Conservation (phyloP, 2,888 invertebrate species). For the Crioceris asparagi region DNA sequence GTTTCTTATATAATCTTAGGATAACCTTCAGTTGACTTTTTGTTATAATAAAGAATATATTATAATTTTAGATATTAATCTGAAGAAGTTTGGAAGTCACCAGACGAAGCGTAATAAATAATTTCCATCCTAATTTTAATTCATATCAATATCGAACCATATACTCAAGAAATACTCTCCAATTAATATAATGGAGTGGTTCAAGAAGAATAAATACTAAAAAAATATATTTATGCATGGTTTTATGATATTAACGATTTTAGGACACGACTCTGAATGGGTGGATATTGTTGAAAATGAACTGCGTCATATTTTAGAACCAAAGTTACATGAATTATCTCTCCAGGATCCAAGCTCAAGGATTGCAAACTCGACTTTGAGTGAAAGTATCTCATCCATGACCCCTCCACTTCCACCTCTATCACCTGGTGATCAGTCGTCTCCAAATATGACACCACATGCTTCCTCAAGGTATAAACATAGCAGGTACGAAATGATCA, state of each 20-base stretch:
- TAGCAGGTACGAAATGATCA: slow-evolving; percentile 33
- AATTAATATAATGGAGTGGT: too few relatives aligned
- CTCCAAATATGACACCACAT: slow-evolving; percentile 38
- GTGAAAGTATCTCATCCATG: slow-evolving; percentile 58
- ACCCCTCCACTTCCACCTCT: slow-evolving; percentile 70
- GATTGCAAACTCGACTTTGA: slow-evolving; percentile 55
- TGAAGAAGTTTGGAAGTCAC: too few relatives aligned
- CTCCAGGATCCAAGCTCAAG: slow-evolving; percentile 42
- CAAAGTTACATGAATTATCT: slow-evolving; percentile 54
- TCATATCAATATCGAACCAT: too few relatives aligned
- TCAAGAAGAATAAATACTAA: too few relatives aligned
- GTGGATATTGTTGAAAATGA: slow-evolving; percentile 73
- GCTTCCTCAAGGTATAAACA: slow-evolving; percentile 39
- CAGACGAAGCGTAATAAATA: too few relatives aligned
- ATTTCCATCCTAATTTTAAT: too few relatives aligned
- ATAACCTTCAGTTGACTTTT: too few relatives aligned
- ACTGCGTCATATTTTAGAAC: slow-evolving; percentile 64
- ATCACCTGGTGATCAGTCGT: slow-evolving; percentile 52
- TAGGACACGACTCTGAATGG: slow-evolving; percentile 64
- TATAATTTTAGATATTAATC: too few relatives aligned
- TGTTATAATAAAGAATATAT: too few relatives aligned
- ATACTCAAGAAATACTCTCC: too few relatives aligned
- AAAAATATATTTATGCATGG: too few relatives aligned
- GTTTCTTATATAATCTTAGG: too few relatives aligned
- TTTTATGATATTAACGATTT: slow-evolving; percentile 7